Conservation (phyloP, 1,140 invertebrate genomes). For the Plectus sambesii region DNA sequence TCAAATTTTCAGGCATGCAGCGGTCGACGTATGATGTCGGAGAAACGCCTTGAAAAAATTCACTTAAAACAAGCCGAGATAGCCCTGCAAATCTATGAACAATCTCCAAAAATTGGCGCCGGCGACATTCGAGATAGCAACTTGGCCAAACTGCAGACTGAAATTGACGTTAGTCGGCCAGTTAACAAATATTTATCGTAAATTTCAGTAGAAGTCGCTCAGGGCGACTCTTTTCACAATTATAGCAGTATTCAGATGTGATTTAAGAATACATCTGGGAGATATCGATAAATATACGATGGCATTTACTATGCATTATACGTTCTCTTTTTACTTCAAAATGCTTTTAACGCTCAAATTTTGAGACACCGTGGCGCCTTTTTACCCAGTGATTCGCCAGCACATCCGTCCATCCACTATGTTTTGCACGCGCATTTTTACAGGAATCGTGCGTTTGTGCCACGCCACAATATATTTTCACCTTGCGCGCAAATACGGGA, state of each 20-base stretch:
- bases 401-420: no score
- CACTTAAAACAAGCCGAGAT: conserved; percentile 45
- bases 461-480: no score
- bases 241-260: conserved; percentile 15
- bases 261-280: conserved; percentile 12
- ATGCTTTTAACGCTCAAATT: no score
- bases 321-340: conserved; percentile 4
- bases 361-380: no score
- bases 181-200: conserved; percentile 5
- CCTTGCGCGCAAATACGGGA: no score
- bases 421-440: no score
- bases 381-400: no score
- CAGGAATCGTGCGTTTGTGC: no score
- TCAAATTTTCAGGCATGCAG: conserved; percentile 32
- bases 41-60: conserved; percentile 39
- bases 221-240: not conserved
- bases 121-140: conserved; percentile 29
- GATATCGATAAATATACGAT: conserved; percentile 10
- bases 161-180: conserved; percentile 34
- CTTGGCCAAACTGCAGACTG: conserved; percentile 39
- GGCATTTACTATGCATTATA: not conserved
- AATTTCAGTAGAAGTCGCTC: conserved; percentile 3
- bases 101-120: conserved; percentile 39
- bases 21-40: conserved; percentile 38
- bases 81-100: conserved; percentile 41